These are phyloP conservation scores for Tricholaema leucomelas DNA, from an alignment of 2,113 vertebrate species.

Conservation along the genomic window DNA sequence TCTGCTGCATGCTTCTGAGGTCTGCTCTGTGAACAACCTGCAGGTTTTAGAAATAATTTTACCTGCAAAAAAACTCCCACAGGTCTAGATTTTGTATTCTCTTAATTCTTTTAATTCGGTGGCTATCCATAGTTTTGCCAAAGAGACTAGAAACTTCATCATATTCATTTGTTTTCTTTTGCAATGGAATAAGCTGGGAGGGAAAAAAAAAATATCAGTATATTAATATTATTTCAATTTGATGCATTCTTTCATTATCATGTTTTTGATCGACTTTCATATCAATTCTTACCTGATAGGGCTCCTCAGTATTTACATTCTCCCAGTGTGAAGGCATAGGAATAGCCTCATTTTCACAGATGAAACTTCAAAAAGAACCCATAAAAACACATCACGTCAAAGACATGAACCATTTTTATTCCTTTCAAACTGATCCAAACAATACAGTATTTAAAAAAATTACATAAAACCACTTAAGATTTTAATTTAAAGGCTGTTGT, in stretches of 20 bases:
- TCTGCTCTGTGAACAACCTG: not conserved
- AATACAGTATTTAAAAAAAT: not conserved
- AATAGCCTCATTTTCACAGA: slow-evolving; percentile 92
- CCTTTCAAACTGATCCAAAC: not conserved
- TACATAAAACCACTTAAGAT: not conserved
- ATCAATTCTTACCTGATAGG: slow-evolving; percentile 85
- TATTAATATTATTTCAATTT: slow-evolving; percentile 34
- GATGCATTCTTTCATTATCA: not conserved
- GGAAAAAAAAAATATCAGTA: slow-evolving; percentile 38
- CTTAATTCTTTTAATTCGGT: slow-evolving; percentile 90
- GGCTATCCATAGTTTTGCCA: slow-evolving; percentile 90
- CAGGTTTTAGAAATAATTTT: slow-evolving; percentile 57
- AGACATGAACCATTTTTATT: not conserved
- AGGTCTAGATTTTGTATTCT: slow-evolving; percentile 96
- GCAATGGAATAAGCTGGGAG: slow-evolving; percentile 83
- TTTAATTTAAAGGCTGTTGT: not conserved
- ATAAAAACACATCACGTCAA: slow-evolving; percentile 18
- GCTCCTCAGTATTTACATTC: slow-evolving; percentile 88
- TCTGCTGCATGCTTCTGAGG: not conserved
- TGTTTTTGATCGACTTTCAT: not conserved
- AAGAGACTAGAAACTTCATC: slow-evolving; percentile 91
- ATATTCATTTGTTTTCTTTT: slow-evolving; percentile 91
- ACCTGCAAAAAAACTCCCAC: slow-evolving; percentile 99
- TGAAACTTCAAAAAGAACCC: slow-evolving; percentile 79
- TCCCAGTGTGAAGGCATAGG: slow-evolving; percentile 94